A percentile compares a stretch with the other conserved stretches of the same genome.
These are phyloP conservation scores for Mola mola DNA, from an alignment of 2,113 vertebrate genomes.

Conservation along the genomic window DNA sequence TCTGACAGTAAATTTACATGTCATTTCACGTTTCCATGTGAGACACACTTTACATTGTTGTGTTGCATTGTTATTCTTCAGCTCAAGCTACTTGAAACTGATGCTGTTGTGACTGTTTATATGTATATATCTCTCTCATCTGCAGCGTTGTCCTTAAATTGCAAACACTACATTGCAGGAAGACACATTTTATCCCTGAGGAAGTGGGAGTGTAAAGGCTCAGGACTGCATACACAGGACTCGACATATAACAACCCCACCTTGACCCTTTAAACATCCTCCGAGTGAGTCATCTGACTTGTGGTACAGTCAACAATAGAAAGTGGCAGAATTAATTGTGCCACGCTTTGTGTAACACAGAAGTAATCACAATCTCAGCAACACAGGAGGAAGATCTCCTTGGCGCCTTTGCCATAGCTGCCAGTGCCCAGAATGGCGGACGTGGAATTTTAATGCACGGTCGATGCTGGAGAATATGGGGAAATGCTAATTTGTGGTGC, in stretches of 20 bases:
- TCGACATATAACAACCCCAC: constrained; percentile 53
- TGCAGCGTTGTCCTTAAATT: constrained; percentile 39
- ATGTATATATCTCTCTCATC: constrained; percentile 29
- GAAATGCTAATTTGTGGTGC: constrained; percentile 83
- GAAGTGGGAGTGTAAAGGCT: constrained; percentile 46
- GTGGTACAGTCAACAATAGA: constrained; percentile 61
- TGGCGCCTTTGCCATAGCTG: constrained; percentile 69
- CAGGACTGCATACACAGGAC: constrained; percentile 24
- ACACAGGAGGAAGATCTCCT: constrained; percentile 69
- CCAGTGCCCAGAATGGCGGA: constrained; percentile 78
- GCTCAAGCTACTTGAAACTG: constrained; percentile 18
- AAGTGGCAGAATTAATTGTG: constrained; percentile 76
- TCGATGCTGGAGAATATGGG: constrained; percentile 82
- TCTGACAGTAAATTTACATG: constrained; percentile 67
- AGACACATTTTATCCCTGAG: constrained; percentile 43
- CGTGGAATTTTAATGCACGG: constrained; percentile 81
- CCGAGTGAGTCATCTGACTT: constrained; percentile 66
- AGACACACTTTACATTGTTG: constrained; percentile 30
- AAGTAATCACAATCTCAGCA: constrained; percentile 73
- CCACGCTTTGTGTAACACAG: constrained; percentile 70
- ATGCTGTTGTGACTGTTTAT: constrained; percentile 18
- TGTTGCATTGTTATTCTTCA: not conserved
- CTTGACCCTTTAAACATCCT: constrained; percentile 71
- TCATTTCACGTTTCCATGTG: constrained; percentile 47
- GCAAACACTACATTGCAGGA: constrained; percentile 38